Evolutionary conservation across 2,888 invertebrate species (phyloP), one percentile per base, ranked within the genome.

Genomic region (Protodeltote pygarga): DNA sequence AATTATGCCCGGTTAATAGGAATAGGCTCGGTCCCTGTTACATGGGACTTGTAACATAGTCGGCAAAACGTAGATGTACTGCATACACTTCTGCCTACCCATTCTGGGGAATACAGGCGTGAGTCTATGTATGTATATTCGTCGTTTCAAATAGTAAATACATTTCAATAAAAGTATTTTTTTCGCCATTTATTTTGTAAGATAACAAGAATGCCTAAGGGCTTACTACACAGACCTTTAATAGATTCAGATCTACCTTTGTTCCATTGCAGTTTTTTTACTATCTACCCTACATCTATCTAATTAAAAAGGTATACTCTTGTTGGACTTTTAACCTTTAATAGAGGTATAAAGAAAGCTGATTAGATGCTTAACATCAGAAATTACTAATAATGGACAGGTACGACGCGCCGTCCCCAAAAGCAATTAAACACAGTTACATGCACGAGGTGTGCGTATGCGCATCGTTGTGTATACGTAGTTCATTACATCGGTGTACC

Each of bases 381-480:
- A 45, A 51, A 54, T 51, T 39, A 40, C 39, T 31, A 38, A 44
- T 59, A 65, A 59, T 51, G 38, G 24, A 31, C 39, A 50, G 48
- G 58, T 66, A 71, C 51, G 51, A 40, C 66, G 71, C 51, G 51
- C 40, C 66, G 71, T 77, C 75, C 63, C 69, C 72, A 73, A 50
- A 74, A 72, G 75, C 76, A 79, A 84, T 83, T 83, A 80, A 76
- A 79, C 70, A 80, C 81, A 81, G 81, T 81, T 82, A 83, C 19
- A 13, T 35, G 49, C 31, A 52, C 35, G n/a, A 48, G 40, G 34
- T 15, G 34, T 21, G 31, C 3, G 6, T 42, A 21, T 39, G 21
- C 28, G 24, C 10, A 19, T 19, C 17, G 25, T 39, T 45, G 28
- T 52, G 44, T 40, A 5, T 44, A 10, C 35, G 28, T 27, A 37